Evolutionary conservation across 1,140 invertebrate species (phyloP).

Genomic region (Metaphire vulgaris): DNA sequence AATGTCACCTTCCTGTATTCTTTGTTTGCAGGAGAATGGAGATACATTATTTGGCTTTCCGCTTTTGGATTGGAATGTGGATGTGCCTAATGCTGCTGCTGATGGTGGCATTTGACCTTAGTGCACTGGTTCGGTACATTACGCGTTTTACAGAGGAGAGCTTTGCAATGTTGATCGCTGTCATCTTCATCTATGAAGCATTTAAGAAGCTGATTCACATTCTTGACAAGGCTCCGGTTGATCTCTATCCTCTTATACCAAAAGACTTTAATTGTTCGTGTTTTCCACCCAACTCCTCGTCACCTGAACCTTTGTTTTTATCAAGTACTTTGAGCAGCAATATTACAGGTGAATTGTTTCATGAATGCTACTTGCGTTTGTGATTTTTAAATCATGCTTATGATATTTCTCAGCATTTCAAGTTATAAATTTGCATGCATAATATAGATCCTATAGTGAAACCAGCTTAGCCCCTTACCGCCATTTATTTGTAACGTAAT

Average conservation of each 20-base stretch:
- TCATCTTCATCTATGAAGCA: conserved; percentile 99
- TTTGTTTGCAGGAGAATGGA: conserved; percentile 57
- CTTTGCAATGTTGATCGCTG: conserved; percentile 94
- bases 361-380: too few species aligned
- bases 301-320: too few species aligned
- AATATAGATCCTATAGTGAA: too few species aligned
- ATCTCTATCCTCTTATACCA: conserved; percentile 61
- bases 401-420: too few species aligned
- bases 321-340: too few species aligned
- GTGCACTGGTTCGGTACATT: conserved; percentile 90
- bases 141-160: conserved; percentile 99
- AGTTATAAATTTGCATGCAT: too few species aligned
- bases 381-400: too few species aligned
- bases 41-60: conserved; percentile 88
- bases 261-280: neutral
- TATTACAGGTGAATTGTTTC: too few species aligned
- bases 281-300: too few species aligned
- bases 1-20: conserved; percentile 94
- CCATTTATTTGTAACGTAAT: too few species aligned
- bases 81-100: conserved; percentile 75
- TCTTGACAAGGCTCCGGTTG: conserved; percentile 82
- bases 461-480: too few species aligned
- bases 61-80: conserved; percentile 93
- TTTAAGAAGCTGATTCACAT: too few species aligned
- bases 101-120: conserved; percentile 90